These are phyloP conservation scores for Hyppa rectilinea DNA, from an alignment of 2,888 invertebrate species.

Conservation along the genomic window DNA sequence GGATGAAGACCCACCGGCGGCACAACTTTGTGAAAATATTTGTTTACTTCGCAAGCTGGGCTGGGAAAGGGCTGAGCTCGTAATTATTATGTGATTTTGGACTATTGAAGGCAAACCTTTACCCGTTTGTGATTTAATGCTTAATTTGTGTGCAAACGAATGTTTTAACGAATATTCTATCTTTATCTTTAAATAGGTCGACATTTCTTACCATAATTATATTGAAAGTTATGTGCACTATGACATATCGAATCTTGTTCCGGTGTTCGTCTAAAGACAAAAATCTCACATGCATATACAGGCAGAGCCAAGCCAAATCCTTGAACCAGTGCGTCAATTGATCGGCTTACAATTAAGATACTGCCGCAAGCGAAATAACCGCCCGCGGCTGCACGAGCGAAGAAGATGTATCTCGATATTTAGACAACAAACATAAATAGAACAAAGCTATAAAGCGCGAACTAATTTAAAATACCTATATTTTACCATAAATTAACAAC, in stretches of 20 bases:
- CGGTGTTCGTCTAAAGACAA: background rate
- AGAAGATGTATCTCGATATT: conserved; percentile 22
- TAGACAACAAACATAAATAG: conserved; percentile 18
- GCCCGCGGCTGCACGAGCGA: conserved; percentile 4
- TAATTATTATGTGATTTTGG: conserved; percentile 2
- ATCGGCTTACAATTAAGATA: conserved; percentile 11
- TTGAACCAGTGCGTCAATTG: conserved; percentile 25
- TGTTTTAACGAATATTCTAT: background rate
- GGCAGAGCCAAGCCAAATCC: background rate
- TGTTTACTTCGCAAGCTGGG: background rate
- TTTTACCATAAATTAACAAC: conserved; percentile 51
- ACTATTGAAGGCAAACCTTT: background rate
- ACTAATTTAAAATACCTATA: conserved; percentile 50
- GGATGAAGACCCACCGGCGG: conserved; percentile 2
- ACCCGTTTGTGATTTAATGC: background rate
- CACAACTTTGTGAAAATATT: conserved; percentile 10
- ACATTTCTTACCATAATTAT: background rate
- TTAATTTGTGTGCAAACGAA: background rate
- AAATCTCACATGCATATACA: background rate
- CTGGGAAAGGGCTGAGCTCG: background rate
- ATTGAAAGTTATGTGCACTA: background rate
- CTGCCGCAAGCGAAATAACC: conserved; percentile 20
- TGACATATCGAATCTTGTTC: background rate
- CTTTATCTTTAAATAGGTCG: background rate
- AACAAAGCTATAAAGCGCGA: conserved; percentile 18